Conservation (phyloP, 1,140 invertebrate species). For the Grapholita molesta region DNA sequence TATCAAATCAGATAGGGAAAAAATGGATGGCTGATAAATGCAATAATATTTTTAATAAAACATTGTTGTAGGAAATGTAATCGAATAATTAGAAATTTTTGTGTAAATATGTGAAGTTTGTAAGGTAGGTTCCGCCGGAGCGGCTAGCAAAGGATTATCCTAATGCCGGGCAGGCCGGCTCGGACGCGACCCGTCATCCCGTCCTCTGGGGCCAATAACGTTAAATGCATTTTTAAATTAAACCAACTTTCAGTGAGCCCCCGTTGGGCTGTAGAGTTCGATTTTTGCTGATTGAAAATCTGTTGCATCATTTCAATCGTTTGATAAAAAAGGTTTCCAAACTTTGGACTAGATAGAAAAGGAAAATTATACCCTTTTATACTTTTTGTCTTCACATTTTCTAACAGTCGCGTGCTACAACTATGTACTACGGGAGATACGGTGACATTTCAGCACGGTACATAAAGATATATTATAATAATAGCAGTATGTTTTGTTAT, state of each 20-base stretch:
- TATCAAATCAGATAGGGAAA: no score
- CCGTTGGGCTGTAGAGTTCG: neutral
- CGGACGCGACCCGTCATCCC: neutral
- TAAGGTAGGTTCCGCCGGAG: neutral
- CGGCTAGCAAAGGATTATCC: neutral
- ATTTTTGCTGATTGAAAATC: constrained; percentile 7
- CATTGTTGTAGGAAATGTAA: no score
- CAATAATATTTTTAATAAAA: no score
- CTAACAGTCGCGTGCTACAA: no score
- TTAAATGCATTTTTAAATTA: constrained; percentile 17
- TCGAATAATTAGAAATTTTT: neutral
- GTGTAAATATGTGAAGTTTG: neutral
- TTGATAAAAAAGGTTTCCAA: neutral
- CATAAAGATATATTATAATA: no score
- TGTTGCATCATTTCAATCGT: neutral
- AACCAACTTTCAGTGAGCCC: neutral
- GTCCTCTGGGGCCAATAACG: neutral
- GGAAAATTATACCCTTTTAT: no score
- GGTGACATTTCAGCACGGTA: no score
- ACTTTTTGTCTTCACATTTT: no score
- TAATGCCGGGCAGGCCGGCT: neutral
- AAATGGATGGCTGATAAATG: no score
- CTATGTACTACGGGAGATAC: no score
- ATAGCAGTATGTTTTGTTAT: no score
- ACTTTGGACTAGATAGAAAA: no score